Percentiles rank a stretch among this genome's conserved stretches.
Evolutionary conservation across 1,140 invertebrate genomes (phyloP).

Genomic region (Drosophila tropicalis): DNA sequence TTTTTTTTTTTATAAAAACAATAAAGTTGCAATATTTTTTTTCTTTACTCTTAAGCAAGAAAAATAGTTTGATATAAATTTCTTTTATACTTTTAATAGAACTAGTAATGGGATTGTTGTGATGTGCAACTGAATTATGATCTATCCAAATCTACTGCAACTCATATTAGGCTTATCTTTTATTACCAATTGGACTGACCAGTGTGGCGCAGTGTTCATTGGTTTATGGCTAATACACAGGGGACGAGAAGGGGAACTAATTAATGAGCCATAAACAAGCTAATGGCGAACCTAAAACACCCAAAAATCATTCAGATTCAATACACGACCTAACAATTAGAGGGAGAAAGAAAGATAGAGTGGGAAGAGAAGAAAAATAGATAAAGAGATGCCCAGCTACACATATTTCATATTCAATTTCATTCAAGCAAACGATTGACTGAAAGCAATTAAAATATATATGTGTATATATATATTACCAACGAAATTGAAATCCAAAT

Average conservation of each 20-base stretch:
- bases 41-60: not conserved
- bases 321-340: constrained; percentile 59
- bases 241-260: not conserved
- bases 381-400: not conserved
- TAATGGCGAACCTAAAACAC: constrained; percentile 29
- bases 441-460: constrained; percentile 13
- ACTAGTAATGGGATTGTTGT: not conserved
- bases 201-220: not conserved
- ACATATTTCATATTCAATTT: constrained; percentile 54
- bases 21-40: not conserved
- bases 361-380: constrained; percentile 54
- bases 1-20: not conserved
- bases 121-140: constrained; percentile 7
- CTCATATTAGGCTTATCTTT: not conserved
- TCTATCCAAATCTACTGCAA: constrained; percentile 14
- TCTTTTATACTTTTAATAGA: no score
- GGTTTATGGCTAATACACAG: not conserved
- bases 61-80: not conserved
- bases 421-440: constrained; percentile 27
- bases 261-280: constrained; percentile 20
- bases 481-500: constrained; percentile 4
- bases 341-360: constrained; percentile 24
- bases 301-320: constrained; percentile 30
- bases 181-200: not conserved
- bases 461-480: constrained; percentile 26